Percentiles rank a stretch among this genome's conserved stretches.
Evolutionary conservation across 1,140 invertebrate genomes (phyloP).

Genomic region (Pachyrhynchus sulphureomaculatus): DNA sequence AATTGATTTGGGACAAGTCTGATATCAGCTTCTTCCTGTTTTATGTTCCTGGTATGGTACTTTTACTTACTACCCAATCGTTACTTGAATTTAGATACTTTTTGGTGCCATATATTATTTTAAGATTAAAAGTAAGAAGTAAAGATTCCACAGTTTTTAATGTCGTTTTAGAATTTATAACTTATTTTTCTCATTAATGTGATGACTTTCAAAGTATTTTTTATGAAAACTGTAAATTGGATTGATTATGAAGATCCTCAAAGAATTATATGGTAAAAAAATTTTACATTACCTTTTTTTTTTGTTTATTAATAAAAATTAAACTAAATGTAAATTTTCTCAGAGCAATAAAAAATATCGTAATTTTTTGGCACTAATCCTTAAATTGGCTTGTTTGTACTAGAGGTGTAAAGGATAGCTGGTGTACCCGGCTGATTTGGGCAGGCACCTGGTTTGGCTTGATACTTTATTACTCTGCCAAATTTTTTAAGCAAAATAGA

Average conservation of each 20-base stretch:
- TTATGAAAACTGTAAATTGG: conserved; percentile 84
- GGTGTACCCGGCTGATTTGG: no score
- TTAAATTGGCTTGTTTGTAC: no score
- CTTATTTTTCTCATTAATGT: conserved; percentile 73
- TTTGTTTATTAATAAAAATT: no score
- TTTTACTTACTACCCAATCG: conserved; percentile 76
- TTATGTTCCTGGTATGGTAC: conserved; percentile 62
- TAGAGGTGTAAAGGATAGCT: no score
- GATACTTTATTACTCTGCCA: no score
- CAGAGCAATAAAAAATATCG: no score
- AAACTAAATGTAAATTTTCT: no score
- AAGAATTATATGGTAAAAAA: conserved; percentile 85
- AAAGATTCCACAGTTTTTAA: conserved; percentile 53
- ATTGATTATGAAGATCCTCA: conserved; percentile 71
- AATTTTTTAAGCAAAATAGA: no score
- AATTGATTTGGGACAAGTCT: conserved; percentile 59
- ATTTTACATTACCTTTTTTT: no score
- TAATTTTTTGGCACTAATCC: no score
- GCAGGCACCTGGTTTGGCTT: no score
- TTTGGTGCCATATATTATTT: conserved; percentile 86
- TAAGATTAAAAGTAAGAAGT: conserved; percentile 69
- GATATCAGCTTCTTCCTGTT: conserved; percentile 65
- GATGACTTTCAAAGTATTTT: conserved; percentile 80
- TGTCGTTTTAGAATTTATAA: conserved; percentile 68
- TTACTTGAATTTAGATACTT: conserved; percentile 94